These are phyloP conservation scores for Sparidentex hasta DNA, from an alignment of 2,797 vertebrate species.

Conservation along the genomic window DNA sequence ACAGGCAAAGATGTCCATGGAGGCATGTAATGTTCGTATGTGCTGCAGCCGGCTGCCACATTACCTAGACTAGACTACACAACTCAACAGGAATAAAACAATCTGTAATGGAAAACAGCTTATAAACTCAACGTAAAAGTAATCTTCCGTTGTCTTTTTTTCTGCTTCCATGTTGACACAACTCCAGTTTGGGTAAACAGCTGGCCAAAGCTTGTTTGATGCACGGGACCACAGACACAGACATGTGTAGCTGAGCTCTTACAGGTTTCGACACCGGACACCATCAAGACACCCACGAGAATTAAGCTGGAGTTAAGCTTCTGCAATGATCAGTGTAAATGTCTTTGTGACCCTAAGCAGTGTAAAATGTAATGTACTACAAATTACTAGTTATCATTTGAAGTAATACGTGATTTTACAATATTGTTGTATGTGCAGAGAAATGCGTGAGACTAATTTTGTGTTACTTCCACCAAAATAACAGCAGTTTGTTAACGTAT, in stretches of 20 bases:
- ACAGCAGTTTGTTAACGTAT: too few relatives aligned
- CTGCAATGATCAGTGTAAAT: conserved; percentile 4
- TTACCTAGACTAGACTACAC: not conserved
- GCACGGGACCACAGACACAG: not conserved
- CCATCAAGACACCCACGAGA: not conserved
- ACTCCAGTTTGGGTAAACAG: not conserved
- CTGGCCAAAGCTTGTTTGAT: not conserved
- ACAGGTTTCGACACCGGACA: not conserved
- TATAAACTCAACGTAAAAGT: conserved; percentile 5
- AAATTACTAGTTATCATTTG: too few relatives aligned
- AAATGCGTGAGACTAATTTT: too few relatives aligned
- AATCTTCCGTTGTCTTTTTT: not conserved
- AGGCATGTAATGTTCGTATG: conserved; percentile 41
- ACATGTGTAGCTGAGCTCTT: not conserved
- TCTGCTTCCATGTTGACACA: not conserved
- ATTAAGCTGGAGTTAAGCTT: conserved; percentile 2
- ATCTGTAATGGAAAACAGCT: not conserved
- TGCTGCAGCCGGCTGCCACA: conserved; percentile 29
- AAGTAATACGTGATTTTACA: too few relatives aligned
- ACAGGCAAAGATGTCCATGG: conserved; percentile 25
- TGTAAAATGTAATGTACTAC: too few relatives aligned
- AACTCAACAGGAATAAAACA: not conserved
- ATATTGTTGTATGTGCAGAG: too few relatives aligned
- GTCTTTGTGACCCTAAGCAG: too few relatives aligned
- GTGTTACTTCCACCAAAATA: too few relatives aligned